Evolutionary conservation across 2,888 invertebrate genomes (phyloP).

Genomic region (Diadromus collaris): DNA sequence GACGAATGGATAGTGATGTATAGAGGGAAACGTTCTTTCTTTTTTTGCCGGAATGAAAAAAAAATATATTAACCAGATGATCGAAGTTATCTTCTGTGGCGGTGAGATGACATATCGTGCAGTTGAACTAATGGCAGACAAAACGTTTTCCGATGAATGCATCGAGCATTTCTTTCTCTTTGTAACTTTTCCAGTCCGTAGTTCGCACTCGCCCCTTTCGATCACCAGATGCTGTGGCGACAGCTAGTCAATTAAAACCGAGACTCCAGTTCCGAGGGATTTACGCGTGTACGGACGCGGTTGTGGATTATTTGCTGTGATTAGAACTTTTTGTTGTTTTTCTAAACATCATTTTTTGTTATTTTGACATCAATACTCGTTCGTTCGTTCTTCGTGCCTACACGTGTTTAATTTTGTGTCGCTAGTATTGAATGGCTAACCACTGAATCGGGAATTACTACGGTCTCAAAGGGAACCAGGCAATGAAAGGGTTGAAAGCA

Average conservation of each 20-base stretch:
- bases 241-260: slow-evolving; percentile 38
- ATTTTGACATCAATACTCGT: neutral
- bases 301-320: neutral
- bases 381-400: neutral
- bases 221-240: slow-evolving; percentile 23
- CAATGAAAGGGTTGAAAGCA: slow-evolving; percentile 8
- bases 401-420: neutral
- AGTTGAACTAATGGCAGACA: slow-evolving; percentile 27
- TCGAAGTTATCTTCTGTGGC: slow-evolving; percentile 8
- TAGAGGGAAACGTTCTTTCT: neutral
- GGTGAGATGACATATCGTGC: slow-evolving; percentile 25
- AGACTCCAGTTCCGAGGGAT: neutral
- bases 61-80: neutral
- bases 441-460: neutral
- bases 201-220: slow-evolving; percentile 12
- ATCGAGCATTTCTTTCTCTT: slow-evolving; percentile 25
- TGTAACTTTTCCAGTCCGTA: slow-evolving; percentile 1
- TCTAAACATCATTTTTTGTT: neutral
- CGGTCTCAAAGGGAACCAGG: neutral
- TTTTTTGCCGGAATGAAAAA: neutral
- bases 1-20: slow-evolving; percentile 25
- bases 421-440: neutral
- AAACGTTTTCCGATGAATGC: slow-evolving; percentile 44
- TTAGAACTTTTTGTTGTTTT: neutral
- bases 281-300: neutral